Evolutionary conservation across 2,888 invertebrate genomes (phyloP).

Genomic region (Agrochola lota): DNA sequence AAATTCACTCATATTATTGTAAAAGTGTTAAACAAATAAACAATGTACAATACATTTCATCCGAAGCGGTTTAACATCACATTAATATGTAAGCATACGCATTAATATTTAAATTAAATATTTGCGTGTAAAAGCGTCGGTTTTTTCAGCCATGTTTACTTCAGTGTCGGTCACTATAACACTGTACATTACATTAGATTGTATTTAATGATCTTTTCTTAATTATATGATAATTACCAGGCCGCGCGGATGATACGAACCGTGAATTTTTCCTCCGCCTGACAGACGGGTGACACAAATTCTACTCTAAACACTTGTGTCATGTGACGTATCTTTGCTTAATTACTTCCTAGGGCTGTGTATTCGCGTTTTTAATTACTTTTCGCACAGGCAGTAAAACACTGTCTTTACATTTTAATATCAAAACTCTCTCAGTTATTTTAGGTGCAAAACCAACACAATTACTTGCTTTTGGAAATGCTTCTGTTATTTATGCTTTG

Average conservation of each 20-base stretch:
- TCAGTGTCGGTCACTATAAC: conserved; percentile 31
- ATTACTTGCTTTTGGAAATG: not conserved
- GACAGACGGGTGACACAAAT: conserved; percentile 44
- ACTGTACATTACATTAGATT: conserved; percentile 21
- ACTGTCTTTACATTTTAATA: not conserved
- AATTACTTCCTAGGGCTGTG: conserved; percentile 43
- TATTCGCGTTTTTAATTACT: conserved; percentile 36
- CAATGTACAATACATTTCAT: conserved; percentile 36
- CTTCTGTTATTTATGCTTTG: conserved; percentile 1
- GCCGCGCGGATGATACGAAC: conserved; percentile 14
- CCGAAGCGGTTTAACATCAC: conserved; percentile 16
- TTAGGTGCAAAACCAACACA: conserved; percentile 12
- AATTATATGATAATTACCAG: conserved; percentile 47
- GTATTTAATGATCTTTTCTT: conserved; percentile 33
- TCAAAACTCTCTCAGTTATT: not conserved
- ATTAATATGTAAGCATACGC: conserved; percentile 41
- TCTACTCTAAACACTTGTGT: conserved; percentile 20
- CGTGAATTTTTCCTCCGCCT: conserved; percentile 34
- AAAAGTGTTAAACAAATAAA: conserved; percentile 26
- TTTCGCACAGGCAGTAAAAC: conserved; percentile 1
- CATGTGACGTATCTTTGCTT: conserved; percentile 47
- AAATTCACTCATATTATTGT: conserved; percentile 39
- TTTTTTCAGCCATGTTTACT: conserved; percentile 39
- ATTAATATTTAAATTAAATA: conserved; percentile 56
- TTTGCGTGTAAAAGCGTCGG: conserved; percentile 34